Conservation (phyloP, 2,797 vertebrate species). For the Erethizon dorsatum region DNA sequence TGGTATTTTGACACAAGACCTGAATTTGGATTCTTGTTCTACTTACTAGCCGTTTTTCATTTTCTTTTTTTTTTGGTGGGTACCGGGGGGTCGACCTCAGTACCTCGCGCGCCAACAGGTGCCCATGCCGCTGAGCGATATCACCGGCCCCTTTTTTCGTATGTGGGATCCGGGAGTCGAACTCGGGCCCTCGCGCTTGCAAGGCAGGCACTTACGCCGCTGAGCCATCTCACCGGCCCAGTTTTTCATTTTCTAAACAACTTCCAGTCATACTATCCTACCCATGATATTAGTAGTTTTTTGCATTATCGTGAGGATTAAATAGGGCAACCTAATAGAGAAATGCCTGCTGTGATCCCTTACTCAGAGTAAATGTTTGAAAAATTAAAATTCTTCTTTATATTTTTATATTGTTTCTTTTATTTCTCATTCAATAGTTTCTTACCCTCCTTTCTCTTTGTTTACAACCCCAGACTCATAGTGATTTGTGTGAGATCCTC, state of each 20-base stretch:
- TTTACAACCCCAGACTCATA: background rate
- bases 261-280: background rate
- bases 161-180: too few relatives aligned
- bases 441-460: background rate
- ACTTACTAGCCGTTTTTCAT: background rate
- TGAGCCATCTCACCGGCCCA: background rate
- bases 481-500: background rate
- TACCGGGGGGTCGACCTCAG: too few relatives aligned
- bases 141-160: too few relatives aligned
- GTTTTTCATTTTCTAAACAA: background rate
- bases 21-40: slow-evolving; percentile 1
- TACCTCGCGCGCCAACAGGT: too few relatives aligned
- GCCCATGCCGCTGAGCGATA: too few relatives aligned
- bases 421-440: background rate
- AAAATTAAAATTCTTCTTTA: background rate
- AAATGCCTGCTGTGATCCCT: background rate
- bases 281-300: background rate
- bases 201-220: too few relatives aligned
- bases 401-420: background rate
- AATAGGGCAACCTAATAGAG: background rate
- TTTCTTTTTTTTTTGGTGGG: background rate
- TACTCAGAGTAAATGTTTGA: background rate
- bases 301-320: background rate
- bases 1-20: slow-evolving; percentile 38
- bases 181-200: too few relatives aligned